phyloP scores from a whole-genome alignment of 2,113 vertebrate species.

The Phylloscopus whistleri region DNA sequence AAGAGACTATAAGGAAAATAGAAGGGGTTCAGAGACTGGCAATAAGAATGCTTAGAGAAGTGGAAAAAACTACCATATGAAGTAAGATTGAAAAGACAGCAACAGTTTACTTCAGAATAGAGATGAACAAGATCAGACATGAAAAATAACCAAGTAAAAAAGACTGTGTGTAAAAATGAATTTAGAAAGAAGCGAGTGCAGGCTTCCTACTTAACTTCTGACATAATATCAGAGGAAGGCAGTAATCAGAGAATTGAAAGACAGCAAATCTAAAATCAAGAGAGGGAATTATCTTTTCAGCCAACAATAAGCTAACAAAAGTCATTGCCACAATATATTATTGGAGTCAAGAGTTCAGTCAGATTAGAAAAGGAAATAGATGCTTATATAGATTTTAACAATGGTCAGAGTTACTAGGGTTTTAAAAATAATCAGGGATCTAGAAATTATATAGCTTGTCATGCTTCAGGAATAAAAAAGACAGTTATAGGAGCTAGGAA shows the following conservation, averaged over 20 bases:
- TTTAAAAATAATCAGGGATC: constrained; percentile 7
- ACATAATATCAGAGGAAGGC: neutral
- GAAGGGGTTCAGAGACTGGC: neutral
- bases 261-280: constrained; percentile 11
- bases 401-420: neutral
- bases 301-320: neutral
- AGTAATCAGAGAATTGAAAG: neutral
- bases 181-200: neutral
- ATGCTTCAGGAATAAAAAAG: neutral
- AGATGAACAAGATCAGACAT: constrained; percentile 32
- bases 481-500: neutral
- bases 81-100: constrained; percentile 56
- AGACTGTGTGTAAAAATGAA: neutral
- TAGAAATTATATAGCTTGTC: neutral
- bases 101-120: constrained; percentile 33
- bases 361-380: constrained; percentile 7
- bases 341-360: neutral
- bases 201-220: neutral
- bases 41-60: constrained; percentile 40
- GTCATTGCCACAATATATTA: neutral
- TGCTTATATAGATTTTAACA: neutral
- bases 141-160: constrained; percentile 21
- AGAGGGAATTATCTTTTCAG: constrained; percentile 10
- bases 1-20: neutral
- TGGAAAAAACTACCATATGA: constrained; percentile 36